Evolutionary conservation across 1,140 invertebrate genomes (phyloP), one percentile per base, ranked within the genome.

Genomic region (Battus philenor): DNA sequence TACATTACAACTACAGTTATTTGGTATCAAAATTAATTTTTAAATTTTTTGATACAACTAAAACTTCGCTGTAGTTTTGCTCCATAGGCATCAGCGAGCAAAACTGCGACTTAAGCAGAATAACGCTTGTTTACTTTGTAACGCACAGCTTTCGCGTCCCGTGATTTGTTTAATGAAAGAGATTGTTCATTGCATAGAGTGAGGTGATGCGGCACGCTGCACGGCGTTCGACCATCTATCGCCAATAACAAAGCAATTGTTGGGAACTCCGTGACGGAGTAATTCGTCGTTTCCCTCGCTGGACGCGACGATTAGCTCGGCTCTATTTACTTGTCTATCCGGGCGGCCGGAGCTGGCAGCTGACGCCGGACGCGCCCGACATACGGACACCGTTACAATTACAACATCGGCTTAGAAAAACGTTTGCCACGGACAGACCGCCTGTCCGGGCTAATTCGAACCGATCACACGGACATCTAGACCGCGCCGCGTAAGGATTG

Each of bases 321-420:
- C 71, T 78, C 80, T 81, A 84, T 84, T 84, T 84, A 81, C 64
- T 84, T 81, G 80, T 84, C 80, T 69, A 68, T 79, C 73, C 54
- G 51, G 44, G 47, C 50, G 45, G 33, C 50, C 56, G 52, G 68
- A 78, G 59, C 70, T 79, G 79, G 69, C 80, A 84, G 75, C 80
- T 80, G 77, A 78, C 78, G 61, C 74, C 72, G 74, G 79, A 80
- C 69, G 70, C 54, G 58, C 34, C 68, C 62, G 75, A 79, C 77
- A 78, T 72, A 64, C 73, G 70, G 62, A 67, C 77, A 74, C 75
- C 77, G 75, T 81, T 78, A 73, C 75, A 66, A 67, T 84, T 81
- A 71, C 73, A 64, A 61, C 60, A 73, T 61, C 61, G 72, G 76
- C 80, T 84, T 84, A 84, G 80, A 84, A 84, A 84, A 84, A 81